Evolutionary conservation across 2,797 vertebrate genomes (phyloP).

Genomic region (Dicrostonyx torquatus): DNA sequence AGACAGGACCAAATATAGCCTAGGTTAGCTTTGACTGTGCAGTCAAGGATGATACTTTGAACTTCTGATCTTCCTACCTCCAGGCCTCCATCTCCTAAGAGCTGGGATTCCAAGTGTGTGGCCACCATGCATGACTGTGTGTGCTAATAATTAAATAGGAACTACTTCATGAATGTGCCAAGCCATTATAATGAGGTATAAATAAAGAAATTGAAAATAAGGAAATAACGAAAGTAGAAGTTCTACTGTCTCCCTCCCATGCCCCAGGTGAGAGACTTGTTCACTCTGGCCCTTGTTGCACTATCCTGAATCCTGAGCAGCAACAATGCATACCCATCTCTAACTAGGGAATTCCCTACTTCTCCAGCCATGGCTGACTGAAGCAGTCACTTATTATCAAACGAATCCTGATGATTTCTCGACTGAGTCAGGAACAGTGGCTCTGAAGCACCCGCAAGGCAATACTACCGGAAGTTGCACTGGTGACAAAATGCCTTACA

Average conservation of each 20-base stretch:
- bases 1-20: neutral
- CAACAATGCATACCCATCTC: rapidly evolving
- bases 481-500: neutral
- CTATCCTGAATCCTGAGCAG: neutral
- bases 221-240: neutral
- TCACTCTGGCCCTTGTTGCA: neutral
- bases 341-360: too few species aligned
- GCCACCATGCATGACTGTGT: neutral
- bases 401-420: constrained; percentile 64
- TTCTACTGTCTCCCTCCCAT: neutral
- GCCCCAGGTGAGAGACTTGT: neutral
- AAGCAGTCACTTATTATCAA: neutral
- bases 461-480: constrained; percentile 22
- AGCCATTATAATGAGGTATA: neutral
- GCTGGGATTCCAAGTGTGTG: neutral
- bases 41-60: neutral
- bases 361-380: neutral
- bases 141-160: neutral
- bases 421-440: constrained; percentile 66
- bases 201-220: neutral
- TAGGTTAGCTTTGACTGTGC: neutral
- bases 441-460: constrained; percentile 58
- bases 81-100: neutral
- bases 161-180: neutral
- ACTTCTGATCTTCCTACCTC: neutral